phyloP scores from a whole-genome alignment of 2,888 invertebrate genomes.

The Pachliopta kotzebuea region DNA sequence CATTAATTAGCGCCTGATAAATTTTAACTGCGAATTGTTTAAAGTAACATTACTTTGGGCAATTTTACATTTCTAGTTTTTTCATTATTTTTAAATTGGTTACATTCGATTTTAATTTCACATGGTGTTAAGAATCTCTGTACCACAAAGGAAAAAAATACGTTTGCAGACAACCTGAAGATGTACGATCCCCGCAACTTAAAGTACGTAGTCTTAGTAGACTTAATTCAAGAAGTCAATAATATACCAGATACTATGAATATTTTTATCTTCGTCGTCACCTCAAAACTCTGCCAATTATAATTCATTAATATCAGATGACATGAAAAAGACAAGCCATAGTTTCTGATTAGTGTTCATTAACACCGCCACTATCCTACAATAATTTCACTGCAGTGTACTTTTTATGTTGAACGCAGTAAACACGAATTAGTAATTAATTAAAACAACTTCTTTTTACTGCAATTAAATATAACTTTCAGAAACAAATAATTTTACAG shows the following conservation, averaged over 20 bases:
- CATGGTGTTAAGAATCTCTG: background rate
- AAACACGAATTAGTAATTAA: constrained; percentile 6
- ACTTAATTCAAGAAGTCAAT: too few relatives aligned
- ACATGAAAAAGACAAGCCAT: too few relatives aligned
- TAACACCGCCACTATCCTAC: background rate
- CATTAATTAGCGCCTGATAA: constrained; percentile 54
- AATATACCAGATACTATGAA: too few relatives aligned
- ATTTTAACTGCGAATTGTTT: constrained; percentile 35
- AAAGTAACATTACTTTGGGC: constrained; percentile 27
- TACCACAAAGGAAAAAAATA: too few relatives aligned
- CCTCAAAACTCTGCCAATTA: too few relatives aligned
- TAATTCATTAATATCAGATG: too few relatives aligned
- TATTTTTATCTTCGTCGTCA: too few relatives aligned
- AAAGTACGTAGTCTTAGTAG: too few relatives aligned
- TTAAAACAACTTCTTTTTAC: background rate
- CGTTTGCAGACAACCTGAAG: too few relatives aligned
- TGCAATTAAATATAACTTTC: background rate
- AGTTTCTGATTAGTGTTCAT: background rate
- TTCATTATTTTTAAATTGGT: background rate
- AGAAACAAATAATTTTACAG: too few relatives aligned
- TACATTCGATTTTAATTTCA: background rate
- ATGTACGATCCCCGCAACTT: too few relatives aligned
- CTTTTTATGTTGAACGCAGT: constrained; percentile 5
- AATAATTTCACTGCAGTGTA: constrained; percentile 2
- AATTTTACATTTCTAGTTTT: constrained; percentile 21